These are phyloP conservation scores for Cardiocondyla obscurior DNA, from an alignment of 1,140 invertebrate species.

Conservation along the genomic window DNA sequence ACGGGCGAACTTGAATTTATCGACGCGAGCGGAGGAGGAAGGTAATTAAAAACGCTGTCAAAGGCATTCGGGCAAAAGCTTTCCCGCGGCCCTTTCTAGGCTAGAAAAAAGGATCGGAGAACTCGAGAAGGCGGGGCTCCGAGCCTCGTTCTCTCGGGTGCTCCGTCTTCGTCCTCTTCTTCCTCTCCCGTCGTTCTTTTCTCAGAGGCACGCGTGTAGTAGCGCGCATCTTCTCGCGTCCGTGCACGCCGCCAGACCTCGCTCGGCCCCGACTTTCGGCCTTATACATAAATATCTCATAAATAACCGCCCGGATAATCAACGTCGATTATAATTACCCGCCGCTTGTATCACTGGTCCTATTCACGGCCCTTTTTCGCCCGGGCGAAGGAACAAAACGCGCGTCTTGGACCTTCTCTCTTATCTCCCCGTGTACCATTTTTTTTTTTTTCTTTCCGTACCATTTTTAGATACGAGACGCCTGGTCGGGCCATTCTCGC, in stretches of 20 bases:
- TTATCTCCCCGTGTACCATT: background rate
- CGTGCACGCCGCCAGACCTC: background rate
- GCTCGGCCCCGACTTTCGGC: constrained; percentile 45
- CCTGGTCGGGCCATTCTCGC: background rate
- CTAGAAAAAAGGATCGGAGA: constrained; percentile 58
- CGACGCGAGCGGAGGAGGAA: constrained; percentile 36
- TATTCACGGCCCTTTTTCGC: constrained; percentile 8
- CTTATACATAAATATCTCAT: constrained; percentile 78
- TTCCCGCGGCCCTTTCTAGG: constrained; percentile 53
- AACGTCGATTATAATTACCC: constrained; percentile 75
- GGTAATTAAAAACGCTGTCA: constrained; percentile 61
- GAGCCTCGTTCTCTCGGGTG: constrained; percentile 43
- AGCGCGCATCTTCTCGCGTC: constrained; percentile 42
- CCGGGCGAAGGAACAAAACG: constrained; percentile 24
- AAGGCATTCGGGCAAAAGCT: constrained; percentile 25
- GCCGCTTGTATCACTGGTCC: constrained; percentile 63
- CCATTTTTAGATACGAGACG: constrained; percentile 42
- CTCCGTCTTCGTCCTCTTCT: constrained; percentile 43
- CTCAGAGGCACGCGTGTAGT: constrained; percentile 36
- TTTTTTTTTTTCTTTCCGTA: no score
- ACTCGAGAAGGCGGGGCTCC: constrained; percentile 64
- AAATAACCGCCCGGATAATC: constrained; percentile 75
- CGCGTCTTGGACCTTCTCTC: constrained; percentile 2
- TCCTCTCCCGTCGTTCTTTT: constrained; percentile 23
- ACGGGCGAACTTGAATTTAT: constrained; percentile 43